Evolutionary conservation across 2,113 vertebrate species (phyloP), one percentile per base, ranked within the genome.

Genomic region (Plestiodon gilberti): DNA sequence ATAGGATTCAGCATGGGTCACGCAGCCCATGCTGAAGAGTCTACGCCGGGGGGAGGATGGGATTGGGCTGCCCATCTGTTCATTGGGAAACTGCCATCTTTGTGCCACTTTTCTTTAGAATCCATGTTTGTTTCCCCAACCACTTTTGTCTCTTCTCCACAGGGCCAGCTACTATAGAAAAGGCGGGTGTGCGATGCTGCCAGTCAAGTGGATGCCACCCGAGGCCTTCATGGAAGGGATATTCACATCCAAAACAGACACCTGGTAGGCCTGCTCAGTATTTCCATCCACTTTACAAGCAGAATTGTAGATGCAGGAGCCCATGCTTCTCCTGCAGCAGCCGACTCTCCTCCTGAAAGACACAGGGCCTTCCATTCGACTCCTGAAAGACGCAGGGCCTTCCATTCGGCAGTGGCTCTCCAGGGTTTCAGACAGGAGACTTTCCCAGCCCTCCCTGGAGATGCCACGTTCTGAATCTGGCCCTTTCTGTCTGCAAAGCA

Each of bases 161-260:
- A 99, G 99, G 95, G 98, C 99, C 1, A 99, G 99, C 92, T 99
- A 99, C 95, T 99, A 99, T 93, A 97, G 99, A 86, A 99, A 99
- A 96, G 99, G 99, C 5, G 99, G 99, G 0, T 98, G 99, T 52
- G 98, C 99, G 20, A 99, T 99, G 99, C 94, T 99, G 89, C 99
- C 99, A 0, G 99, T 99, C 75, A 99, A 99, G 83, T 99, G 99
- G 99, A 99, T 99, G 99, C 99, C 99, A 59, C 99, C 99, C 0
- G 99, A 99, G 93, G 99, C 99, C 93, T 99, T 99, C 96, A 99
- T 99, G 99, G 99, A 99, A 93, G 99, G 99, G 64, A 99, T 99
- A 93, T 99, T 99, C 91, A 99, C 99, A 38, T 99, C 99, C 11
- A 99, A 99, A 96, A 99, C 99, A n/a, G 99, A 99, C 86, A 99